A percentile compares a stretch with the other conserved stretches of the same genome.
Evolutionary conservation across 1,140 invertebrate species (phyloP).

Genomic region (Oedothorax gibbosus): DNA sequence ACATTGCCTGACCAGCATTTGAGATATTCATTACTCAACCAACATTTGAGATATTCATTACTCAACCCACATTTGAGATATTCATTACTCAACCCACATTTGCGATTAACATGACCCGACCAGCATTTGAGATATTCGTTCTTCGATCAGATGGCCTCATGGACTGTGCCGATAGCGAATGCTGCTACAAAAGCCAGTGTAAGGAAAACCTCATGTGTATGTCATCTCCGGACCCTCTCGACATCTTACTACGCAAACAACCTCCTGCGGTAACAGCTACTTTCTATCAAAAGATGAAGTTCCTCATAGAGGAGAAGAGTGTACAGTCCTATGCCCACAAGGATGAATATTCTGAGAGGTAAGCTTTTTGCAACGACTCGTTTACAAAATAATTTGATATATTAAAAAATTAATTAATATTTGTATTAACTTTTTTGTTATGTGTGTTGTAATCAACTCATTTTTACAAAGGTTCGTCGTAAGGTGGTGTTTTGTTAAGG

Average conservation of each 20-base stretch:
- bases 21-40: too few relatives aligned
- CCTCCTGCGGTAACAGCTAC: slow-evolving; percentile 95
- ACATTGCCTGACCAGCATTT: too few relatives aligned
- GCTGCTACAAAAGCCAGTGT: slow-evolving; percentile 86
- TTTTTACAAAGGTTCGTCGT: too few relatives aligned
- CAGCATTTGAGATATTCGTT: slow-evolving; percentile 10
- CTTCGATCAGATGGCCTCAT: slow-evolving; percentile 86
- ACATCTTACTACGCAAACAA: slow-evolving; percentile 92
- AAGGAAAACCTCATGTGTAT: slow-evolving; percentile 88
- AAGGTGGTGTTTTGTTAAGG: too few relatives aligned
- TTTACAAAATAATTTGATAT: too few relatives aligned
- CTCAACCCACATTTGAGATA: too few relatives aligned
- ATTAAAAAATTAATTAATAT: too few relatives aligned
- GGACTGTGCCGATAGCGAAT: slow-evolving; percentile 98
- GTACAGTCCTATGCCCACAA: slow-evolving; percentile 95
- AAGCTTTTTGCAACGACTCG: slow-evolving; percentile 67
- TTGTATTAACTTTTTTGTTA: too few relatives aligned
- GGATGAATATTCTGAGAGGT: slow-evolving; percentile 98
- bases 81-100: too few relatives aligned
- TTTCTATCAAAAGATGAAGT: slow-evolving; percentile 98
- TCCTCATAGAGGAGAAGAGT: slow-evolving; percentile 96
- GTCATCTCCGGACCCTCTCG: slow-evolving; percentile 91
- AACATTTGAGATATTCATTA: too few relatives aligned
- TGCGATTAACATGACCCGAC: too few relatives aligned
- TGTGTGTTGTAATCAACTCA: too few relatives aligned